Conservation (phyloP, 2,113 vertebrate species). For the Brachyhypopomus gauderio region DNA sequence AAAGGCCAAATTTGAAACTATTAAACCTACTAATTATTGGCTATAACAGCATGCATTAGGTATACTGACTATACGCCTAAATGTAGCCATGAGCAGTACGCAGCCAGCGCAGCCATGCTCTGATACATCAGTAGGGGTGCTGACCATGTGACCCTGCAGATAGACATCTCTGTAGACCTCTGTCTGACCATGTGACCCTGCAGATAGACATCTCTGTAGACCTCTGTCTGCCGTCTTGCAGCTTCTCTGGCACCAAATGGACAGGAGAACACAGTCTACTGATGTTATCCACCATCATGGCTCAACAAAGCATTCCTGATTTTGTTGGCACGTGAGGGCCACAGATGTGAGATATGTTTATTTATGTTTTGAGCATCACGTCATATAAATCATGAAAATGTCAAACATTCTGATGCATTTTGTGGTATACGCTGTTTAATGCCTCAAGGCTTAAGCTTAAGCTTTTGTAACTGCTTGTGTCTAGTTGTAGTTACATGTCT, state of each 20-base stretch:
- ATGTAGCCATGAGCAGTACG: neutral
- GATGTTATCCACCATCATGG: constrained; percentile 16
- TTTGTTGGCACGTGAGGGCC: neutral
- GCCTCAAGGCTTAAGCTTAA: neutral
- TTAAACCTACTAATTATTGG: too few species aligned
- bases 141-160: constrained; percentile 23
- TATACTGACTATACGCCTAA: neutral
- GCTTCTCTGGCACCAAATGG: constrained; percentile 10
- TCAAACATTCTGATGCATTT: neutral
- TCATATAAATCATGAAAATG: neutral
- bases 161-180: constrained; percentile 18
- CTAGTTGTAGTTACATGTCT: neutral
- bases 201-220: constrained; percentile 19
- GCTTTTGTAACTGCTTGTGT: neutral
- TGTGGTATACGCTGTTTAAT: neutral
- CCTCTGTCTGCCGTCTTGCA: constrained; percentile 18
- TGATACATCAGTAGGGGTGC: constrained; percentile 10
- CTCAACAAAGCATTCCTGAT: neutral
- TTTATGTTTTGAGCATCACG: too few species aligned
- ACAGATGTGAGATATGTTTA: neutral
- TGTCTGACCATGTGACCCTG: constrained; percentile 20
- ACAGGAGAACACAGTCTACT: constrained; percentile 16
- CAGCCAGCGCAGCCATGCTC: neutral
- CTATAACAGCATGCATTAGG: too few species aligned
- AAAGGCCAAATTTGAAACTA: neutral